Conservation (phyloP, 2,797 vertebrate species). For the Sebastes melanostomus region DNA sequence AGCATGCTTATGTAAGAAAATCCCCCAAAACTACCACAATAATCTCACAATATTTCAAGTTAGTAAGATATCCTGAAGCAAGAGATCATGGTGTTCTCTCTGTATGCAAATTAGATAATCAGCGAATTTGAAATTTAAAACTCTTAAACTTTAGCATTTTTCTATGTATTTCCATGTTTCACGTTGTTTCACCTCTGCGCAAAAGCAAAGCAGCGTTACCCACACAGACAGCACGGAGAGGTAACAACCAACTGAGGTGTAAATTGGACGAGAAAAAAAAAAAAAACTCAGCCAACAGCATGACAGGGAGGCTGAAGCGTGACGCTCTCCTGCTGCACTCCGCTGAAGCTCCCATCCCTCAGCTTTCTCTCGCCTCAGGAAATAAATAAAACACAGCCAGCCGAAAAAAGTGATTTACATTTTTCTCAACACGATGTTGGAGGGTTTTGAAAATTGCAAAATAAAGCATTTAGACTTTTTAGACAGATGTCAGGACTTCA, state of each 20-base stretch:
- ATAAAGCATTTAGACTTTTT: not conserved
- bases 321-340: conserved; percentile 5
- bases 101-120: not conserved
- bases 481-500: not conserved
- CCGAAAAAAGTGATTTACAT: conserved; percentile 3
- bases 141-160: not conserved
- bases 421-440: not conserved
- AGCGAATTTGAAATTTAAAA: not conserved
- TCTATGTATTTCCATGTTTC: not conserved
- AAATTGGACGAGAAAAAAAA: not conserved
- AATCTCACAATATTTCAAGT: not conserved
- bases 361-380: not conserved
- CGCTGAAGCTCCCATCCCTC: conserved; percentile 1
- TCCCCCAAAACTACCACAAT: not conserved
- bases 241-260: conserved; percentile 21
- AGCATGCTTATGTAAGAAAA: not conserved
- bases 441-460: not conserved
- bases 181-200: not conserved
- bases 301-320: not conserved
- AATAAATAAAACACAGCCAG: not conserved
- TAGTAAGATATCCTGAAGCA: not conserved
- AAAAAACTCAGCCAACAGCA: not conserved
- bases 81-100: not conserved
- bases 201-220: not conserved
- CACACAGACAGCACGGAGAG: not conserved